phyloP scores from a whole-genome alignment of 2,888 invertebrate genomes.

The Axea sp. region DNA sequence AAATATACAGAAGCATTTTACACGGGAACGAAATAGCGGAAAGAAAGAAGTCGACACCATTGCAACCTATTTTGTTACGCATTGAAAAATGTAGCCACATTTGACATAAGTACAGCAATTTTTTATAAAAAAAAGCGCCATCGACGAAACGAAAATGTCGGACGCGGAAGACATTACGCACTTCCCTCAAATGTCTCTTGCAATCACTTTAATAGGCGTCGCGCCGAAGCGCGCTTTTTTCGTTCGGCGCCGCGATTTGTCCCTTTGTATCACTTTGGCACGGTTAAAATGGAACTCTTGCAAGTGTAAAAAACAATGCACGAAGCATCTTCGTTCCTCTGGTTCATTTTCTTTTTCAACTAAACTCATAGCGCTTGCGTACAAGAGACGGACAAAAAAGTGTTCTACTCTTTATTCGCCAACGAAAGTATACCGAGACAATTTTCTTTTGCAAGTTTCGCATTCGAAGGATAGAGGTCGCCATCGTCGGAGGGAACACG shows the following conservation, averaged over 20 bases:
- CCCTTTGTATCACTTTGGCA: constrained; percentile 1
- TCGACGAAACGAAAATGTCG: constrained; percentile 14
- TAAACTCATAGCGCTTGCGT: not conserved
- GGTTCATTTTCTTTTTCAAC: not conserved
- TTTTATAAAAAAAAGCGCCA: not conserved
- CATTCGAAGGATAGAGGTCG: constrained; percentile 36
- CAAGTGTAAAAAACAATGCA: not conserved
- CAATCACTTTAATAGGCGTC: constrained; percentile 13
- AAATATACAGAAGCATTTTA: constrained; percentile 3
- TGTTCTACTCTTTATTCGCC: constrained; percentile 43
- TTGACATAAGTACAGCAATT: constrained; percentile 18
- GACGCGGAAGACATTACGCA: not conserved
- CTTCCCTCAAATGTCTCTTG: constrained; percentile 1
- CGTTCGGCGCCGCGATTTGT: not conserved
- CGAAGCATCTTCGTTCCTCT: not conserved
- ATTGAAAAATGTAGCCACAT: constrained; percentile 16
- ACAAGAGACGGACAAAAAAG: no score
- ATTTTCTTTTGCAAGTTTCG: constrained; percentile 34
- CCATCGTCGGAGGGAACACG: constrained; percentile 29
- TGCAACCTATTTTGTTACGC: not conserved
- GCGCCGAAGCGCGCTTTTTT: not conserved
- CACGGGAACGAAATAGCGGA: constrained; percentile 3
- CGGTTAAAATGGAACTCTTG: not conserved
- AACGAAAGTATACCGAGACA: constrained; percentile 47
- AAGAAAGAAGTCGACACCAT: not conserved